These are phyloP conservation scores for Tragulus kanchil DNA, from an alignment of 2,113 vertebrate genomes.

Conservation along the genomic window DNA sequence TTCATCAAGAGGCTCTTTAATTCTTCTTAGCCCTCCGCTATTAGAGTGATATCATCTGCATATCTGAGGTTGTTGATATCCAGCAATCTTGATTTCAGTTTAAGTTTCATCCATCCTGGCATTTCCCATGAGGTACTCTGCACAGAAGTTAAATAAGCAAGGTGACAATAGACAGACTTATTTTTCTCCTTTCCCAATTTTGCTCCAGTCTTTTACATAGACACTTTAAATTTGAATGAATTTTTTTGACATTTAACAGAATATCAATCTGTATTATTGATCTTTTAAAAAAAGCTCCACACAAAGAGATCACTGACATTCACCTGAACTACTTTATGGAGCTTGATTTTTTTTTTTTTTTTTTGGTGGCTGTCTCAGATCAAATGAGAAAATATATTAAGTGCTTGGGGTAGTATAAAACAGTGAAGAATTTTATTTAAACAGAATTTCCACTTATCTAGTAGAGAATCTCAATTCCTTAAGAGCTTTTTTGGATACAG, in stretches of 20 bases:
- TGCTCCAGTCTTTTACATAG: background rate
- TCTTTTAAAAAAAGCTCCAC: background rate
- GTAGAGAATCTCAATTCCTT: background rate
- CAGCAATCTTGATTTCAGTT: background rate
- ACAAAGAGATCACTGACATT: background rate
- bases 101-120: background rate
- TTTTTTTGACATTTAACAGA: background rate
- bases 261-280: background rate
- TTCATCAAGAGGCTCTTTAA: background rate
- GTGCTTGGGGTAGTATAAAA: background rate
- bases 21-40: background rate
- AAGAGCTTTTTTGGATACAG: background rate
- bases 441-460: background rate
- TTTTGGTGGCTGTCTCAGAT: background rate
- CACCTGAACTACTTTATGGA: background rate
- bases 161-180: background rate
- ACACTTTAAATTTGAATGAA: background rate
- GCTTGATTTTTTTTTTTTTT: background rate
- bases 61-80: background rate
- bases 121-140: background rate
- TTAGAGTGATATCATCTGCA: background rate
- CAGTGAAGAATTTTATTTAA: background rate
- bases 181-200: background rate
- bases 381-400: conserved; percentile 1
- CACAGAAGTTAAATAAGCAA: background rate